These are phyloP conservation scores for Saccopteryx leptura DNA, from an alignment of 2,113 vertebrate species.

Conservation along the genomic window DNA sequence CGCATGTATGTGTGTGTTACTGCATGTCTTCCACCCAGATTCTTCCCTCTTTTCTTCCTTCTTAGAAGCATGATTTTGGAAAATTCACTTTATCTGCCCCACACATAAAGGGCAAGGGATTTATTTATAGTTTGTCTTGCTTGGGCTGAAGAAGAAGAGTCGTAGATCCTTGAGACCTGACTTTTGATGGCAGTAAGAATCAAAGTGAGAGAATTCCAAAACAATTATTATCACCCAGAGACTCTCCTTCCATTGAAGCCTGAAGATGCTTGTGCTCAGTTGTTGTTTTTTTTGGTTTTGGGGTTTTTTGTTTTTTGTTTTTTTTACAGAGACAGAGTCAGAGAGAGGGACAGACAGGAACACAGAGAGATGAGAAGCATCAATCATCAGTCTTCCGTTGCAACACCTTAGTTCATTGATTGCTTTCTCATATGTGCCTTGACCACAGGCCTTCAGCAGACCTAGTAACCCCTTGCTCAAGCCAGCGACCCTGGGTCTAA, in stretches of 20 bases:
- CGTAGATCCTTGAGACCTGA: neutral
- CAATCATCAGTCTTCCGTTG: too few relatives aligned
- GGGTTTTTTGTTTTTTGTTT: too few relatives aligned
- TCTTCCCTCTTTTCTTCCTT: neutral
- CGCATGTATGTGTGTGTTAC: too few relatives aligned
- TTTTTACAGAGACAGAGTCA: too few relatives aligned
- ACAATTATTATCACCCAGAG: neutral
- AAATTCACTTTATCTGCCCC: neutral
- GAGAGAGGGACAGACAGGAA: too few relatives aligned
- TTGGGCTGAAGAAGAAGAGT: neutral
- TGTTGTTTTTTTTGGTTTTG: neutral
- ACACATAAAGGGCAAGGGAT: neutral
- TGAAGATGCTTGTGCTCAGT: neutral
- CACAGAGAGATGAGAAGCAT: too few relatives aligned
- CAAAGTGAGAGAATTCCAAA: constrained; percentile 48
- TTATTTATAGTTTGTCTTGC: neutral
- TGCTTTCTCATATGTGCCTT: too few relatives aligned
- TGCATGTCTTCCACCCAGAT: too few relatives aligned
- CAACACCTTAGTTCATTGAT: too few relatives aligned
- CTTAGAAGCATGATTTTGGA: neutral
- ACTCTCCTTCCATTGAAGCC: neutral
- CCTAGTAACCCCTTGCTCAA: too few relatives aligned
- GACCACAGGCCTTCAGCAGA: too few relatives aligned
- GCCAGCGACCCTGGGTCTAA: too few relatives aligned
- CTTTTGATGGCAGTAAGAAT: constrained; percentile 40